These are phyloP conservation scores for Hoplostethus atlanticus DNA, from an alignment of 2,797 vertebrate species.

Conservation along the genomic window DNA sequence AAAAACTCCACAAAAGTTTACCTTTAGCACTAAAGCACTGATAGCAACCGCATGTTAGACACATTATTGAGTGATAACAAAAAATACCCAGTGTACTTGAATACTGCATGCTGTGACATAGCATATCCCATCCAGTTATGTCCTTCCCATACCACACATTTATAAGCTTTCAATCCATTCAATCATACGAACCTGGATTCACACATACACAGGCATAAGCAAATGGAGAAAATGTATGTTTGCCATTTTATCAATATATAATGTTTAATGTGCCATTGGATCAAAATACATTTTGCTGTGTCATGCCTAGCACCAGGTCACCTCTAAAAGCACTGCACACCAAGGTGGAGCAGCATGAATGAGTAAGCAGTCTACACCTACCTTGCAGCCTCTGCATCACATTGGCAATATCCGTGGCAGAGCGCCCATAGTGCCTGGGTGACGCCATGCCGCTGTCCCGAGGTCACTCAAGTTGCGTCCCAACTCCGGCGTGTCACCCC, in stretches of 20 bases:
- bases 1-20: constrained; percentile 22
- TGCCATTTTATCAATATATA: not conserved
- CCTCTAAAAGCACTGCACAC: constrained; percentile 74
- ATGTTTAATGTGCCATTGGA: constrained; percentile 6
- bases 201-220: not conserved
- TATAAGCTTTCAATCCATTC: not conserved
- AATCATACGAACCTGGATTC: constrained; percentile 25
- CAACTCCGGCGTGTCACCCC: constrained; percentile 49
- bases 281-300: constrained; percentile 70
- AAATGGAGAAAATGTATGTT: not conserved
- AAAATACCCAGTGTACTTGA: constrained; percentile 12
- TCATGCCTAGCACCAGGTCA: constrained; percentile 78
- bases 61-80: not conserved
- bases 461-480: constrained; percentile 55
- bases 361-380: constrained; percentile 85
- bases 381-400: constrained; percentile 98
- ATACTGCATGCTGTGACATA: constrained; percentile 37
- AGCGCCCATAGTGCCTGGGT: constrained; percentile 82
- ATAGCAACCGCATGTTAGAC: not conserved
- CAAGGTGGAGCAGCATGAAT: constrained; percentile 59
- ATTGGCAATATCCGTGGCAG: constrained; percentile 90
- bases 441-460: constrained; percentile 87
- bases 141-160: constrained; percentile 34
- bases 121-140: constrained; percentile 29
- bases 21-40: constrained; percentile 19